phyloP scores from a whole-genome alignment of 2,113 vertebrate genomes.

The Gambusia holbrooki region DNA sequence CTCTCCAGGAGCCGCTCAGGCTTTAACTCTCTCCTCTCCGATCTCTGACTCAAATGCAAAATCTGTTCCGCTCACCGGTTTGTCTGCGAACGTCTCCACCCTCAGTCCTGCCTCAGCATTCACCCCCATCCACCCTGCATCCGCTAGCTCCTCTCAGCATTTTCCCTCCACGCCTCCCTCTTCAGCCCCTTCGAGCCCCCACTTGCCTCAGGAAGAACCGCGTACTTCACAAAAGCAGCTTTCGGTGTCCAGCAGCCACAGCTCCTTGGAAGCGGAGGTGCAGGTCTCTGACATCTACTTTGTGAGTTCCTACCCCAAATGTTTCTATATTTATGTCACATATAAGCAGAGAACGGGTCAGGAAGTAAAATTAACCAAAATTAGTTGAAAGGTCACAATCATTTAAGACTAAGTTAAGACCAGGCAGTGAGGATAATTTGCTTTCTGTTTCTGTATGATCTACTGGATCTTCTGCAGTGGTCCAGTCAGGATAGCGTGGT shows the following conservation, averaged over 20 bases:
- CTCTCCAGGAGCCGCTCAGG: slow-evolving; percentile 27
- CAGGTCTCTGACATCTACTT: slow-evolving; percentile 95
- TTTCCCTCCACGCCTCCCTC: slow-evolving; percentile 68
- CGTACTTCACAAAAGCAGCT: slow-evolving; percentile 83
- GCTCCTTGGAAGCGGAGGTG: slow-evolving; percentile 87
- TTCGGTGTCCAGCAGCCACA: slow-evolving; percentile 88
- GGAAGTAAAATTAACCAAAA: not conserved
- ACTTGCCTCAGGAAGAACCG: slow-evolving; percentile 53
- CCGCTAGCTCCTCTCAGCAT: slow-evolving; percentile 42
- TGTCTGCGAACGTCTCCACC: slow-evolving; percentile 12
- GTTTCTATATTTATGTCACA: not conserved
- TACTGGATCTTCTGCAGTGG: slow-evolving; percentile 71
- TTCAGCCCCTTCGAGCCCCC: slow-evolving; percentile 62
- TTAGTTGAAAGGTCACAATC: not conserved
- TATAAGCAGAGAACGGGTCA: not conserved
- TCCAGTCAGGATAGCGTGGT: slow-evolving; percentile 78
- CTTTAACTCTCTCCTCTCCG: slow-evolving; percentile 27
- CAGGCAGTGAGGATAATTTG: slow-evolving; percentile 25
- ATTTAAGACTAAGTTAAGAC: not conserved
- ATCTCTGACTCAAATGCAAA: not conserved
- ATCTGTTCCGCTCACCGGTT: not conserved
- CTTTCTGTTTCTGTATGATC: slow-evolving; percentile 33
- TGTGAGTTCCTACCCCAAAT: slow-evolving; percentile 83
- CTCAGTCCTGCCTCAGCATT: slow-evolving; percentile 59
- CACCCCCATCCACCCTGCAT: slow-evolving; percentile 56